Evolutionary conservation across 2,797 vertebrate species (phyloP), one percentile per base, ranked within the genome.

Genomic region (Rhinoraja longicauda): DNA sequence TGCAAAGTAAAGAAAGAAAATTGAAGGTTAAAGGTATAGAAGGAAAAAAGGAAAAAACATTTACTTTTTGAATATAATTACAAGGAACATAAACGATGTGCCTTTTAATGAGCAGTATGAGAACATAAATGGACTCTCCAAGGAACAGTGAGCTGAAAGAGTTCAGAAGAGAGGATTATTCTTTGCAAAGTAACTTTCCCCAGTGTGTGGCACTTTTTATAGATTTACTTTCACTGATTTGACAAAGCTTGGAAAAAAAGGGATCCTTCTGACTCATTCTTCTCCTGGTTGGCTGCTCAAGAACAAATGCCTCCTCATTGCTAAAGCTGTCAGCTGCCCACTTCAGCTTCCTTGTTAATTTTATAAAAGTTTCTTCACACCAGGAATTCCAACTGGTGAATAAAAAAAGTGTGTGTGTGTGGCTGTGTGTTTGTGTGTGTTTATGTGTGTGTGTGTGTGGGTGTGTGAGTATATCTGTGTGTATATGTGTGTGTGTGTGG

Each of bases 31-130:
- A 76, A 32, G 29, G 75, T 76, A 77, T 77, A 32, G 76, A 53
- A 77, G n/a, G 75, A 32, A 32, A n/a, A 77, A 81, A 81, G 36
- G 32, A 53, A 81, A 81, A 81, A 53, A 24, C 78, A 53, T 81
- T 45, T 81, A 81, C 39, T 53, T 45, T 53, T 81, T 45, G 36
- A 81, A 81, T 81, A 45, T 78, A 81, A 81, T 81, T 81, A 81
- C 21, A 53, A 81, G 36, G 24, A 81, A 81, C 78, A 81, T 45
- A 81, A 81, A 53, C 45, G 77, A 19, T 36, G 39, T 36, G 45
- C 24, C 78, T n/a, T 81, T 81, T 81, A 81, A 45, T 81, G 78
- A 81, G 32, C 75, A 77, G 78, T 53, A 81, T 81, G 81, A 45
- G 21, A 45, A 53, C 78, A 26, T 45, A 81, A 81, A 81, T 81